Evolutionary conservation across 2,113 vertebrate genomes (phyloP), one percentile per base, ranked within the genome.

Genomic region (Phalacrocorax pelagicus): DNA sequence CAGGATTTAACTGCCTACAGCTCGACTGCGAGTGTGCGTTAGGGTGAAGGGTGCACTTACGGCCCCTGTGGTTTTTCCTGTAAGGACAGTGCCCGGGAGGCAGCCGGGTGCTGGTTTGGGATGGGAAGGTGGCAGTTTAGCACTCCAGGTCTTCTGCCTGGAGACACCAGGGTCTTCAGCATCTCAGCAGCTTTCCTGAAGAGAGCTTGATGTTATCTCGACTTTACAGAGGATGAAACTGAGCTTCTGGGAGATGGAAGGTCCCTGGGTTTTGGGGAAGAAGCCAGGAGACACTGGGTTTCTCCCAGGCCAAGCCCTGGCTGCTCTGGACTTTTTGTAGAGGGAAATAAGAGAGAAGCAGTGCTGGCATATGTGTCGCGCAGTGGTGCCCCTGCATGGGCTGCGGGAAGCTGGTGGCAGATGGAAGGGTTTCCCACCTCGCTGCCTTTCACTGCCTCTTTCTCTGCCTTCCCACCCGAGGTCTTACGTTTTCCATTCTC

Each of bases 21-120:
- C 30, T 47, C 4, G 1, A 6, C 46, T 47, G 44, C 0, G n/a
- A 55, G 54, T 4, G 2, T 7, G 30, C 34, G 36, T 11, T 4
- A 0, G 51, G 51, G 23, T 11, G 12, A 80, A 36, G 66, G 74
- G 49, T 17, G 36, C 5, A 2, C 70, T 49, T 12, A 4, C 2
- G 6, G 70, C 46, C 20, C 65, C 63, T 19, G 14, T 27, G 71
- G 29, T 13, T 74, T 57, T 42, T 79, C 24, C 80, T 12, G 0
- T 2, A 5, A 6, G 49, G 27, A 30, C n/a, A 54, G 52, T 81
- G 79, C 84, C 62, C 0, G 0, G 52, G 44, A 34, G 63, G 58
- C n/a, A 2, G 4, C 59, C 0, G 2, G 24, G 29, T 47, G 40
- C 57, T 40, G 63, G 8, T 52, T 75, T 65, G 55, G 69, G 63